Percentiles rank a stretch among this genome's conserved stretches.
These are phyloP conservation scores for Ianthella basta DNA, from an alignment of 37 sponge, comb jelly and placozoan genomes.

Conservation along the genomic window DNA sequence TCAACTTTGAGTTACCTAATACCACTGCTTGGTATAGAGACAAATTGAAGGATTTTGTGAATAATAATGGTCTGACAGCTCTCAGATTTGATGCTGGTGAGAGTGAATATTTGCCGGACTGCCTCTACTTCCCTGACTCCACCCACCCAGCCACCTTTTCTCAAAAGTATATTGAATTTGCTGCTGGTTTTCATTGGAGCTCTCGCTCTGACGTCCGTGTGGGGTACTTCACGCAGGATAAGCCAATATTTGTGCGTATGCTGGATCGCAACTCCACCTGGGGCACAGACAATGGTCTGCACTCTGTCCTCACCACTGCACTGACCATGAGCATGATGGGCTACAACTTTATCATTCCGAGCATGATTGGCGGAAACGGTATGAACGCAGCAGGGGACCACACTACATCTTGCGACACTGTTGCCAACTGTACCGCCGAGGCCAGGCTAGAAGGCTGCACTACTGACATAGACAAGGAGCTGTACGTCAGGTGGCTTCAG, in stretches of 20 bases:
- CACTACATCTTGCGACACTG: not conserved
- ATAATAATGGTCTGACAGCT: slow-evolving; percentile 26
- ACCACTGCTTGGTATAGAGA: slow-evolving; percentile 32
- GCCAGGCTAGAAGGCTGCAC: too few species aligned
- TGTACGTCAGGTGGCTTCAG: slow-evolving; percentile 87
- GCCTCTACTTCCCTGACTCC: slow-evolving; percentile 50
- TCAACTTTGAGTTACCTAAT: slow-evolving; percentile 52
- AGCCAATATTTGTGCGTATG: slow-evolving; percentile 61
- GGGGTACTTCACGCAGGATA: slow-evolving; percentile 76
- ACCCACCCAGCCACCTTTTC: slow-evolving; percentile 40
- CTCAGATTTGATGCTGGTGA: slow-evolving; percentile 87
- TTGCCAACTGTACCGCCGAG: not conserved
- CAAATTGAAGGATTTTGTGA: slow-evolving; percentile 41
- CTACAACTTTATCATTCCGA: slow-evolving; percentile 82
- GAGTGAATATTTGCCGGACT: slow-evolving; percentile 76
- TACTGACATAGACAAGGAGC: slow-evolving; percentile 24
- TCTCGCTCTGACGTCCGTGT: slow-evolving; percentile 62
- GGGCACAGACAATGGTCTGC: slow-evolving; percentile 74
- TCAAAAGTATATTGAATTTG: slow-evolving; percentile 58
- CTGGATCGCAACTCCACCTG: slow-evolving; percentile 58
- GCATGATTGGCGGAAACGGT: slow-evolving; percentile 69
- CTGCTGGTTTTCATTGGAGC: not conserved
- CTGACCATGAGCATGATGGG: slow-evolving; percentile 80
- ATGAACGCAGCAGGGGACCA: not conserved
- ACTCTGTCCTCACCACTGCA: slow-evolving; percentile 69